Evolutionary conservation across 2,113 vertebrate species (phyloP), one percentile per base, ranked within the genome.

Genomic region (Oncorhynchus clarkii): DNA sequence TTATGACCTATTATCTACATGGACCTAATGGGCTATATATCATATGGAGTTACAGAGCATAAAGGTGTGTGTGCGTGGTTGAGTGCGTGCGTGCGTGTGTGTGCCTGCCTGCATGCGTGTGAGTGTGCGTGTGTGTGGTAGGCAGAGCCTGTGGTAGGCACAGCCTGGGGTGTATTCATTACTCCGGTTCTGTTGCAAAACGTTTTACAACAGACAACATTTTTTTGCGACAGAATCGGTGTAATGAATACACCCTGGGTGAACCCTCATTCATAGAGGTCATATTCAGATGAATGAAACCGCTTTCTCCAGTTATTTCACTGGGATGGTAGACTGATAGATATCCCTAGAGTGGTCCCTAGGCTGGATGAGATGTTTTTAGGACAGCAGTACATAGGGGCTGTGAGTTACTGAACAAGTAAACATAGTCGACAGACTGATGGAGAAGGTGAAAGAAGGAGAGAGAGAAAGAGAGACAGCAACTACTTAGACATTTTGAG

Each of bases 361-460:
- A 86, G 81, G 74, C 74, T 82, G 81, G 79, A 67, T 74, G 84
- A 87, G 67, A 71, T 60, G 62, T 57, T 66, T 74, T 86, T 75
- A 85, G 62, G 83, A 83, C 73, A 71, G 74, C 73, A 57, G 57
- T 75, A 76, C 66, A 73, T 80, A 74, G 74, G 81, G 74, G 81
- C 64, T 82, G 34, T 88, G 87, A 88, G 78, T 81, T 84, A 90
- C 86, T 84, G 71, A 78, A 12, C 66, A 80, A 85, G 68, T 80
- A 72, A 79, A 54, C 20, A 57, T 57, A 57, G 39, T 45, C 9
- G 9, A 45, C 39, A 45, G 39, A 45, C 39, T 45, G 39, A 45
- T 45, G 39, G 39, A 45, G 39, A 45, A 9, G 2, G 39, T 45
- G 39, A 45, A 45, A 45, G 39, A 11, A 45, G 45, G 13, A 27